Percentiles rank a stretch among this genome's conserved stretches.
These are phyloP conservation scores for Sapajus apella DNA, from an alignment of 2,113 vertebrate species.

Conservation along the genomic window DNA sequence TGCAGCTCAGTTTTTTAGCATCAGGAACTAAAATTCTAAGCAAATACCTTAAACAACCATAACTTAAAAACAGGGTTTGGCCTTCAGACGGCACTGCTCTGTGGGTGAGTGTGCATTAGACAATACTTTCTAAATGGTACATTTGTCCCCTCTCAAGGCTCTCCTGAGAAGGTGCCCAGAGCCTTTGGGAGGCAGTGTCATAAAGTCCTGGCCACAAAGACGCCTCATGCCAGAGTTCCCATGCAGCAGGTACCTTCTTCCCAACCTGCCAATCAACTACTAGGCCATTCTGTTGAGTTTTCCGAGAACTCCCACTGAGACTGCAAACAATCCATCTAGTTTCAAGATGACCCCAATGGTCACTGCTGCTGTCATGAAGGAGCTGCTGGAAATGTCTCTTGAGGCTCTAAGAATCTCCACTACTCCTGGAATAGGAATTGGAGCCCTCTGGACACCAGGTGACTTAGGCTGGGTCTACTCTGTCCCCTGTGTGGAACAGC, in stretches of 20 bases:
- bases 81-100: neutral
- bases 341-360: neutral
- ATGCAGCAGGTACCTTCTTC: neutral
- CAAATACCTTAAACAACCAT: neutral
- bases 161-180: neutral
- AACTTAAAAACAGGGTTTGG: neutral
- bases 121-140: neutral
- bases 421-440: accelerated
- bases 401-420: neutral
- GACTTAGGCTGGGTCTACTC: neutral
- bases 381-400: neutral
- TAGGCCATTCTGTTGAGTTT: neutral
- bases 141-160: neutral
- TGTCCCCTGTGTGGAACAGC: neutral
- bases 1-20: neutral
- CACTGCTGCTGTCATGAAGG: neutral
- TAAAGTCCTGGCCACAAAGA: neutral
- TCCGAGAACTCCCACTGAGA: neutral
- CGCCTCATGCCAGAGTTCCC: neutral
- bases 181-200: neutral
- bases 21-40: neutral
- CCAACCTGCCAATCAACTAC: neutral
- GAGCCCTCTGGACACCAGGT: neutral
- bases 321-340: neutral
- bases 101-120: neutral